Conservation (phyloP, 1,140 invertebrate genomes). For the Drosophila nasuta region DNA sequence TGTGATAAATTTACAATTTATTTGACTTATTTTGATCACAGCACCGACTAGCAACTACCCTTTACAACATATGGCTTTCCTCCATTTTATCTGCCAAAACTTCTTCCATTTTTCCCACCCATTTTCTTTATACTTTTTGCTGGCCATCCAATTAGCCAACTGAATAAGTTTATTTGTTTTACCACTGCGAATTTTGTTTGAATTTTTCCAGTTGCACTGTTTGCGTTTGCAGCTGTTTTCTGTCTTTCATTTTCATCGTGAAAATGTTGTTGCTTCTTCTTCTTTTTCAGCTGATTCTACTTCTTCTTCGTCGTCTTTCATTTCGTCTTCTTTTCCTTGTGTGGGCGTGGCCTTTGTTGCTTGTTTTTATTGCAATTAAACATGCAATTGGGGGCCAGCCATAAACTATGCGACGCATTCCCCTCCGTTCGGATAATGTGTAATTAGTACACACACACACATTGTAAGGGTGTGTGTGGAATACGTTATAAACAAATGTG, state of each 20-base stretch:
- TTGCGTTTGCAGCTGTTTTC: conserved; percentile 67
- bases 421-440: conserved; percentile 56
- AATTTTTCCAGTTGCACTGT: conserved; percentile 48
- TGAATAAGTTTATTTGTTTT: conserved; percentile 12
- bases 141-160: conserved; percentile 1
- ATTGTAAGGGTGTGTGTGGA: no score
- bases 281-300: no score
- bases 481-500: not conserved
- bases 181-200: conserved; percentile 42
- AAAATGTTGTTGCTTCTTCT: conserved; percentile 31
- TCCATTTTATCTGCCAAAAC: no score
- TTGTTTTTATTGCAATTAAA: conserved; percentile 77
- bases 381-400: conserved; percentile 77
- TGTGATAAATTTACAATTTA: no score
- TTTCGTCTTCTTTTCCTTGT: conserved; percentile 23
- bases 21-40: no score
- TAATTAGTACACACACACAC: conserved; percentile 18
- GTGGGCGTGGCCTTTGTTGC: conserved; percentile 59
- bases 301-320: no score
- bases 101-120: not conserved
- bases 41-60: no score
- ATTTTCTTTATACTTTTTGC: not conserved
- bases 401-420: conserved; percentile 67
- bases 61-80: no score
- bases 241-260: conserved; percentile 71